phyloP scores from a whole-genome alignment of 2,888 invertebrate genomes.

The Nysson spinosus region DNA sequence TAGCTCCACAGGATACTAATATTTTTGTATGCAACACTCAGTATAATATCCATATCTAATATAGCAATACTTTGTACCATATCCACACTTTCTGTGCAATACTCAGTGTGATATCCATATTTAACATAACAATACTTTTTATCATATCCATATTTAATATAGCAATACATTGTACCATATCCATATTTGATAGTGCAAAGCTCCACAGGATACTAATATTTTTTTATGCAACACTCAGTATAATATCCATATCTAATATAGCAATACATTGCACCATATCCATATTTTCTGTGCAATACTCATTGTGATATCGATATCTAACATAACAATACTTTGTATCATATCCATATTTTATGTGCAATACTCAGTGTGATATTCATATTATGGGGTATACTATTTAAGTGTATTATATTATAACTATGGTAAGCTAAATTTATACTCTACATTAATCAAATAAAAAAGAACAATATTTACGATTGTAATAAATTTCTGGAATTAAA shows the following conservation, averaged over 20 bases:
- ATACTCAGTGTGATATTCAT: no score
- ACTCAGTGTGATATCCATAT: not conserved
- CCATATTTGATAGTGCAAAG: conserved; percentile 4
- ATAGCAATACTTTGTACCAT: not conserved
- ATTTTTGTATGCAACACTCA: conserved; percentile 8
- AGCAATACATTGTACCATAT: conserved; percentile 6
- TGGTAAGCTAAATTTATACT: no score
- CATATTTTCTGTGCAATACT: conserved; percentile 11
- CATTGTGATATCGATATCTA: not conserved
- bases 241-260: not conserved
- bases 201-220: conserved; percentile 5
- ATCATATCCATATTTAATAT: conserved; percentile 2
- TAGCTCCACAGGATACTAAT: conserved; percentile 7
- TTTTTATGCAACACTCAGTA: conserved; percentile 7
- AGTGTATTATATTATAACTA: no score
- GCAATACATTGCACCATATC: not conserved
- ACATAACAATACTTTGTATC: conserved; percentile 12
- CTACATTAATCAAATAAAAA: no score
- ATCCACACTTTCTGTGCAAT: conserved; percentile 8
- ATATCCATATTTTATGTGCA: no score
- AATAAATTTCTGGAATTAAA: no score
- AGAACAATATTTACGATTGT: no score
- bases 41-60: conserved; percentile 2
- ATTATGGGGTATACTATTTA: no score
- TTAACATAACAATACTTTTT: conserved; percentile 10